Conservation (phyloP, 2,797 vertebrate species). For the Tokudaia tokunoshimensis region DNA sequence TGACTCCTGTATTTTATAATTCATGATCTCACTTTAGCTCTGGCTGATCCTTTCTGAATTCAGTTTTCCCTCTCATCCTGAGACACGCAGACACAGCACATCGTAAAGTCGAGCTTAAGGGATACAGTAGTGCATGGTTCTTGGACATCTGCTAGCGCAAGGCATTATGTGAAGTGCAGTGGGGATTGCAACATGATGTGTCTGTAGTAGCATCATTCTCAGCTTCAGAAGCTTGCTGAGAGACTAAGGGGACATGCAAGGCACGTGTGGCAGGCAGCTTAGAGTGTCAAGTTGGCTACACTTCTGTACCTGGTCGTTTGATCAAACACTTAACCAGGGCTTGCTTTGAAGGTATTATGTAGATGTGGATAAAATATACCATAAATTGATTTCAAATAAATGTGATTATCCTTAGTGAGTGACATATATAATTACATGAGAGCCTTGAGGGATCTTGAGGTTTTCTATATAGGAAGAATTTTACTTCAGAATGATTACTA, state of each 20-base stretch:
- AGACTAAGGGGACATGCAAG: neutral
- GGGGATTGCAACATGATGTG: neutral
- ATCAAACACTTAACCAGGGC: neutral
- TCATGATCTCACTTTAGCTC: slow-evolving; percentile 34
- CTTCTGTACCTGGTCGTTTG: neutral
- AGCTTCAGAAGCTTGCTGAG: neutral
- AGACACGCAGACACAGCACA: neutral
- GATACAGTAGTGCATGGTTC: neutral
- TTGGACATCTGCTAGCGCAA: neutral
- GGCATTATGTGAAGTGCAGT: neutral
- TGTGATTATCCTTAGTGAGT: neutral
- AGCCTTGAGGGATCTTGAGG: neutral
- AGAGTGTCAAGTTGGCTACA: neutral
- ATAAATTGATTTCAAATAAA: slow-evolving; percentile 6
- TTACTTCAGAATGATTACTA: neutral
- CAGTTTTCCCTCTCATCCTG: slow-evolving; percentile 10
- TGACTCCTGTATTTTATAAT: slow-evolving; percentile 47
- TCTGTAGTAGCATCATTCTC: neutral
- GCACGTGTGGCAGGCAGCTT: neutral
- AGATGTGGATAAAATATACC: neutral
- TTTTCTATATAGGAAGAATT: neutral
- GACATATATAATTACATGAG: neutral
- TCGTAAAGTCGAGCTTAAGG: neutral
- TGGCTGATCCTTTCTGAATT: slow-evolving; percentile 31
- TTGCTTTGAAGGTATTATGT: neutral